Evolutionary conservation across 92 coral and sea anemone genomes (phyloP), one percentile per base, ranked within the genome.

Genomic region (Zoanthus solanderi): DNA sequence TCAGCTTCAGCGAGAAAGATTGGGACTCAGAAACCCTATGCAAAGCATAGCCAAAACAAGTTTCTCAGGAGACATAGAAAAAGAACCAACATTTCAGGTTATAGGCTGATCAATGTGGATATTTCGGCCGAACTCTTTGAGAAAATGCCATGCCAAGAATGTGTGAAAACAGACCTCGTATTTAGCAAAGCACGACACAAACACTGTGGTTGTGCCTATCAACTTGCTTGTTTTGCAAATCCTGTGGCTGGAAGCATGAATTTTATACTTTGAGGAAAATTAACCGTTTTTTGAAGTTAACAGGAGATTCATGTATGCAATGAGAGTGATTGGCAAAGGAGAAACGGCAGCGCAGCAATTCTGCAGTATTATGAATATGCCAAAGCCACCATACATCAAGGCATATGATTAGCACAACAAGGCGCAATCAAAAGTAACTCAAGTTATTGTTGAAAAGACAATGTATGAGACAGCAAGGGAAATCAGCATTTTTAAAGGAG

Each of bases 291-390:
- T 46, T 73, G 88, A 85, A 78, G 78, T 73, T 2, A 34, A 85
- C 44, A 83, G 78, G 65, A 83, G 46, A 69, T 18, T 72, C 2
- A 32, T 61, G n/a, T 32, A 56, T 32, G 50, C 52, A 78, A 57
- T 83, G 84, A 15, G 78, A 9, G 44, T 23, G 2, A 72, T 66
- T 17, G 89, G 80, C 45, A 29, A 76, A 84, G 89, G 86, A 5
- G 37, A 79, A 31, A 63, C 89, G 12, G 6, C 79, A 4, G 76
- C 77, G 5, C 67, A 66, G 42, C 23, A 69, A n/a, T 89, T 89
- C 80, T 83, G 92, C 28, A 71, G 83, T n/a, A 75, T 89, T 9
- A 90, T 90, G 88, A 90, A 86, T 52, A 76, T 86, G 89, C 89
- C 89, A 57, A 75, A 79, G 68, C 76, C 83, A 28, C 73, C 89